Base-by-base conservation (phyloP, 2,113 vertebrate genomes). In the Urocolius indicus region DNA sequence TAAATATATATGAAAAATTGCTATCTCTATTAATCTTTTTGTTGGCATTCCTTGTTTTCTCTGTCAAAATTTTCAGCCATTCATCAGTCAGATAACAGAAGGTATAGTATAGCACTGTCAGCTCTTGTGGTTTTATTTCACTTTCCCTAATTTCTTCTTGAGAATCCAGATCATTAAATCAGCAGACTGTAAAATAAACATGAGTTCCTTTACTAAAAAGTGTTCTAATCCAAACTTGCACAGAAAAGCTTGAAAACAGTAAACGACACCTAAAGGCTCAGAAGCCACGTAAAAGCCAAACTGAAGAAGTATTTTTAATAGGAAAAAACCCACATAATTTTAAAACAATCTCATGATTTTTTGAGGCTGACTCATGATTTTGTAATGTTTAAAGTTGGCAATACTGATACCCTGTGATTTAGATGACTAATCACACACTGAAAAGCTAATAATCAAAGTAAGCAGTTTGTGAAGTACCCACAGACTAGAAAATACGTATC, bases 381-480 rank as follows among this genome's bases (percentile, higher is more conserved):
- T 94, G 90, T 55, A 92, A 94, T 94, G 90, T 90, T 96, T 94
- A 77, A 97, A 93, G 93, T 72, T 94, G 95, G 91, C 93, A 94
- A 43, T 92, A 88, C 93, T 89, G 88, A 94, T 97, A 95, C 91
- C 96, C 93, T 95, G 92, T 96, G 93, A 97, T 96, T 96, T 95
- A 96, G 88, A 96, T 97, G 95, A 97, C 93, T 96, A 97, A 97
- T 96, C 88, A 88, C 83, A 94, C 68, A 67, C 85, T 95, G 90
- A 94, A 96, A 96, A 92, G 95, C 93, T 96, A 96, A 96, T 96
- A 97, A 95, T 97, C 93, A 96, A 97, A 96, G 93, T 94, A 97
- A 97, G 95, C 95, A 94, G 85, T 97, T 96, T 95, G 93, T 90
- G 83, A 97, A 97, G 93, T 95, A 94, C 88, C 72, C 76, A 90